A percentile compares a stretch with the other conserved stretches of the same genome.
These are phyloP conservation scores for Callithrix jacchus DNA, from an alignment of 2,113 vertebrate genomes.

Conservation along the genomic window DNA sequence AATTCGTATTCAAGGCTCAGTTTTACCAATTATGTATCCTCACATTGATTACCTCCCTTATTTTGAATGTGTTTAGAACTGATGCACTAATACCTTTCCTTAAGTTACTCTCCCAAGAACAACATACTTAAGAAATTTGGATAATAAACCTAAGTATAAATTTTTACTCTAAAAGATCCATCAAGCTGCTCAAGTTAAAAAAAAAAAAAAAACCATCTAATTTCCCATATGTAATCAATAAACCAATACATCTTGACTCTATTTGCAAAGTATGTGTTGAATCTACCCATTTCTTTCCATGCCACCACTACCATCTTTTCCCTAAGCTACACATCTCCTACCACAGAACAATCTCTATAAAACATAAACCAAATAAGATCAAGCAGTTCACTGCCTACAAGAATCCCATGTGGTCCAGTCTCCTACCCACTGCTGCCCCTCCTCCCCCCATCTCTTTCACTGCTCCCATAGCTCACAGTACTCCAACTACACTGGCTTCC, in stretches of 20 bases:
- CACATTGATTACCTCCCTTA: neutral
- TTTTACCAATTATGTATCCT: neutral
- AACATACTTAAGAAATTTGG: neutral
- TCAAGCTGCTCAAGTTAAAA: neutral
- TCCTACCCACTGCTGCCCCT: neutral
- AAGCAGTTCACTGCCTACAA: neutral
- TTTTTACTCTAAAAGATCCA: neutral
- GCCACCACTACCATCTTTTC: neutral
- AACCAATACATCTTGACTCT: neutral
- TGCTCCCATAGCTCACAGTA: neutral
- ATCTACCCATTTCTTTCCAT: neutral
- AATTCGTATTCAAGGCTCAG: neutral
- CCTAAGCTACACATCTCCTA: neutral
- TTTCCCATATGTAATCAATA: neutral
- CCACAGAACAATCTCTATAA: neutral
- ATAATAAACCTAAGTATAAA: neutral
- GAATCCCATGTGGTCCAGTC: neutral
- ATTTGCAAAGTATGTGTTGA: conserved; percentile 11
- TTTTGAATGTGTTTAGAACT: neutral
- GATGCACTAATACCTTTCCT: neutral
- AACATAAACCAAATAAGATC: neutral
- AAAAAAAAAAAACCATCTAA: neutral
- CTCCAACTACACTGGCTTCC: neutral
- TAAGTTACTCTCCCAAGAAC: neutral
- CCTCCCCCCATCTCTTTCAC: neutral